These are phyloP conservation scores for Pocillopora verrucosa DNA, from an alignment of 64 coral and sea anemone genomes.

Conservation along the genomic window DNA sequence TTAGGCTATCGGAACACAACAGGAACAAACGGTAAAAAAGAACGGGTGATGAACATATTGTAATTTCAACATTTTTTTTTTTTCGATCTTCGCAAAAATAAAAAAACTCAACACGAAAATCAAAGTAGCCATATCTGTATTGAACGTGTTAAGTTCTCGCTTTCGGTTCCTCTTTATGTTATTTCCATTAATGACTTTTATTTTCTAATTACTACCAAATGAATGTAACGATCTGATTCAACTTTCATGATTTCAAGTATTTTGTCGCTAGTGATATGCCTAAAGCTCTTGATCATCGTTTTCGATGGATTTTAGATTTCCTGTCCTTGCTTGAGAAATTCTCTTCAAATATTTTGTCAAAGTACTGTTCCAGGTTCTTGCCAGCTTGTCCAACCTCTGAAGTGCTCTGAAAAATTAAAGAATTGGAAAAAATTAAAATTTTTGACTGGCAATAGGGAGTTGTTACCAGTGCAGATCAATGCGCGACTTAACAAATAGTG, in stretches of 20 bases:
- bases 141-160: neutral
- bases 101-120: too few species aligned
- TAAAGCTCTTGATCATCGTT: neutral
- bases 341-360: conserved; percentile 36
- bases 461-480: too few species aligned
- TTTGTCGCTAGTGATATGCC: neutral
- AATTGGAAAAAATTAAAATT: too few species aligned
- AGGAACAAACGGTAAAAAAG: too few species aligned
- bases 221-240: neutral
- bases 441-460: too few species aligned
- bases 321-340: conserved; percentile 2
- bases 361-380: conserved; percentile 23
- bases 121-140: too few species aligned
- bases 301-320: conserved; percentile 10
- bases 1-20: too few species aligned
- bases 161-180: neutral
- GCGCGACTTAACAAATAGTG: too few species aligned
- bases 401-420: conserved; percentile 30
- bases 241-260: neutral
- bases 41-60: too few species aligned
- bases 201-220: neutral
- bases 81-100: too few species aligned
- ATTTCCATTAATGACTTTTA: too few species aligned
- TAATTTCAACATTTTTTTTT: too few species aligned
- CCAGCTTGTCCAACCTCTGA: conserved; percentile 44